Evolutionary conservation across 2,113 vertebrate genomes (phyloP), one percentile per base, ranked within the genome.

Genomic region (Tylochromis polylepis): DNA sequence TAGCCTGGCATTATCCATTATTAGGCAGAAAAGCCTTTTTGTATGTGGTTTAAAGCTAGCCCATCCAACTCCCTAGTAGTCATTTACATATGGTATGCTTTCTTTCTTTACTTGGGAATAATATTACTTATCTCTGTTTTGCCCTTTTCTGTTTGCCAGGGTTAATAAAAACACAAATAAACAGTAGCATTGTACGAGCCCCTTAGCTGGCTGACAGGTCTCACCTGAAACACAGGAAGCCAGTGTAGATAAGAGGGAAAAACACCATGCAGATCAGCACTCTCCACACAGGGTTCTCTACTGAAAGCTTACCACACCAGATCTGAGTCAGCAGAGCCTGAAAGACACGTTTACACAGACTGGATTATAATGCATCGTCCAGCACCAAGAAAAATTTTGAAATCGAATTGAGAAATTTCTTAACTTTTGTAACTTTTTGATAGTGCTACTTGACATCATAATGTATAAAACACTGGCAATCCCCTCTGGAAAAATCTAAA

Each of bases 281-380:
- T 43, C 92, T 93, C 97, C 98, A 99, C 5, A 97, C 94, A 8
- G 96, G 94, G 0, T 97, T 99, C 91, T 97, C 97, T 86, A 98
- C 97, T 0, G 96, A 96, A 55, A 99, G 96, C 93, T 98, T 96
- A 2, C 99, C 98, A 96, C 96, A 99, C 99, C 99, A 99, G 92
- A 99, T 98, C 94, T 97, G 97, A 86, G 98, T 99, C 83, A 99
- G 95, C 75, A 98, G 97, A 89, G 96, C 97, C 99, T 99, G 89
- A 0, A 85, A 89, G 57, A 91, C 5, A 53, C 4, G 0, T 14
- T 27, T 29, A 11, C 8, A n/a, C 29, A 56, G 58, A 86, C 14
- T 29, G 11, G 4, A 20, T 78, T 20, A 22, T 20, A 6, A 46
- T 38, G 59, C 2, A n/a, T 79, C 10, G 10, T 55, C n/a, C 51